These are phyloP conservation scores for Clanis bilineata DNA, from an alignment of 2,888 invertebrate genomes.

Conservation along the genomic window DNA sequence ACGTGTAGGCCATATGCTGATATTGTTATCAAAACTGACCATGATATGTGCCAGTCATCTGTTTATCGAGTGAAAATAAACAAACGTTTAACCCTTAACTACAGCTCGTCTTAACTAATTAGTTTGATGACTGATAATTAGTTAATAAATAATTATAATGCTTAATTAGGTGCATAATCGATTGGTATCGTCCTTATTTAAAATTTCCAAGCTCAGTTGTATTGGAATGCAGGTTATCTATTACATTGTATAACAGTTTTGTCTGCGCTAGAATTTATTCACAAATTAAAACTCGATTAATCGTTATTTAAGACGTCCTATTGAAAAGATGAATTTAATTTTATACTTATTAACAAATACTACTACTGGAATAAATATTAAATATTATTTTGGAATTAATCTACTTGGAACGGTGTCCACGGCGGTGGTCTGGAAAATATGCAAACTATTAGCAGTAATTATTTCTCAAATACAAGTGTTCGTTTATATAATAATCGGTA, in stretches of 20 bases:
- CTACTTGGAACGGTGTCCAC: not conserved
- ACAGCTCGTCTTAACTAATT: not conserved
- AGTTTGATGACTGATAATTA: not conserved
- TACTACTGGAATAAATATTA: not conserved
- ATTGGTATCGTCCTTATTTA: not conserved
- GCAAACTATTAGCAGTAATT: not conserved
- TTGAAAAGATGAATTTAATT: not conserved
- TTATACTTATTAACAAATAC: not conserved
- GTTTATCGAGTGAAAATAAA: not conserved
- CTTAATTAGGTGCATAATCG: not conserved
- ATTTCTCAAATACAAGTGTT: not conserved
- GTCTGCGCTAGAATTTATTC: not conserved
- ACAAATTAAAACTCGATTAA: not conserved
- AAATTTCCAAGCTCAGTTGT: not conserved
- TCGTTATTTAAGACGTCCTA: not conserved
- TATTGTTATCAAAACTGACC: not conserved
- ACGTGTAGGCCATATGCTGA: not conserved
- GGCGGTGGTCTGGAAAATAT: not conserved
- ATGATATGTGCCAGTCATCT: not conserved
- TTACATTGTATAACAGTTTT: slow-evolving; percentile 2
- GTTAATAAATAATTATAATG: not conserved
- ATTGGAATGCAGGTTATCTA: not conserved
- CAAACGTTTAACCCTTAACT: not conserved
- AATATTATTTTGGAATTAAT: not conserved
- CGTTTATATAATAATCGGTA: slow-evolving; percentile 12